Conservation (phyloP, 35 echinoderm and acorn worm species). For the Heliocidaris erythrogramma region DNA sequence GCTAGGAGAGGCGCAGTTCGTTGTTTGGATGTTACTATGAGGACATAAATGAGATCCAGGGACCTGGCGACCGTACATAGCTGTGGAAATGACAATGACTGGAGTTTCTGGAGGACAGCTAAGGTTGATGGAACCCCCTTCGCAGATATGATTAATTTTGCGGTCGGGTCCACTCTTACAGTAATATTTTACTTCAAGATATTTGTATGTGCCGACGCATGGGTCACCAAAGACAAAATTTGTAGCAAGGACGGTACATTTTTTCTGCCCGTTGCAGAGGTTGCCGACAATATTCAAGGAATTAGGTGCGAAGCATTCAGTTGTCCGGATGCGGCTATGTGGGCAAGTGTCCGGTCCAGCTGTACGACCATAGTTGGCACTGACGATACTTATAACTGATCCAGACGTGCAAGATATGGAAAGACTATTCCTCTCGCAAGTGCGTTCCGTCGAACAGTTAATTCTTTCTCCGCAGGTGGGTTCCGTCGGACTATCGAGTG, state of each 20-base stretch:
- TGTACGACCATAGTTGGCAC: slow-evolving; percentile 28
- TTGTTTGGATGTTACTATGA: background rate
- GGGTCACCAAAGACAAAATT: slow-evolving; percentile 49
- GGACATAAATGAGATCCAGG: background rate
- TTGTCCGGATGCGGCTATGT: background rate
- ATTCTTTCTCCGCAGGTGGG: too few relatives aligned
- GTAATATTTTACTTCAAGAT: slow-evolving; percentile 46
- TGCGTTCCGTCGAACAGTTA: too few relatives aligned
- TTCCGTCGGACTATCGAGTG: too few relatives aligned
- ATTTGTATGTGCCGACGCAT: slow-evolving; percentile 55
- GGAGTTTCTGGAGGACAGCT: background rate
- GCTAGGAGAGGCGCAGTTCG: slow-evolving; percentile 21
- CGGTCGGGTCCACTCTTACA: background rate
- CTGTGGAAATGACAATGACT: background rate
- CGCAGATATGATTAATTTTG: background rate
- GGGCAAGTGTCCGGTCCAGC: background rate
- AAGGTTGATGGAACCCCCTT: background rate
- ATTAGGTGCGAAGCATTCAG: background rate
- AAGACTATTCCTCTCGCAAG: background rate
- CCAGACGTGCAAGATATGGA: background rate
- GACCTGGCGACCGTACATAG: slow-evolving; percentile 40
- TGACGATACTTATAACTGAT: background rate
- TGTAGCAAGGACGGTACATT: slow-evolving; percentile 33
- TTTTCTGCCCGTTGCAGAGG: slow-evolving; percentile 28
- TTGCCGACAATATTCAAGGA: background rate